phyloP scores from a whole-genome alignment of 2,113 vertebrate genomes.

The Aptenodytes forsteri region DNA sequence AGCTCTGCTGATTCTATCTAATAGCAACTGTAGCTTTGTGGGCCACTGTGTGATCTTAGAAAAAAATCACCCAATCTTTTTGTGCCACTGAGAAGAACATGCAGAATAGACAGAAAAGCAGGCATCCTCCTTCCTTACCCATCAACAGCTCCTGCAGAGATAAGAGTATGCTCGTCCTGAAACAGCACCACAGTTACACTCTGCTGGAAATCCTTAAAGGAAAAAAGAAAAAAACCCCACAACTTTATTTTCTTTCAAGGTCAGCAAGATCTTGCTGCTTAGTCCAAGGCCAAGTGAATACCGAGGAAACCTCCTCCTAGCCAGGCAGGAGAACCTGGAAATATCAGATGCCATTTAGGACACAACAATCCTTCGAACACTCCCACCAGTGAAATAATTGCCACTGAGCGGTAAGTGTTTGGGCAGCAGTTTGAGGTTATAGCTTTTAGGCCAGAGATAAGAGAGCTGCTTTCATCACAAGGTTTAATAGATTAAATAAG shows the following conservation, averaged over 20 bases:
- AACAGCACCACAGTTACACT: slow-evolving; percentile 96
- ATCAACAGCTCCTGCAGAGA: slow-evolving; percentile 96
- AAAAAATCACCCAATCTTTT: background rate
- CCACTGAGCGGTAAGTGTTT: background rate
- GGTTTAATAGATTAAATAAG: background rate
- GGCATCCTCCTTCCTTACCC: slow-evolving; percentile 79
- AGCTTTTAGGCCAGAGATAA: background rate
- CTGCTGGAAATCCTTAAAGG: slow-evolving; percentile 89
- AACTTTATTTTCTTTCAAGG: background rate
- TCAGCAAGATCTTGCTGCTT: background rate
- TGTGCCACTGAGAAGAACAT: background rate
- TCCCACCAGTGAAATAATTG: background rate
- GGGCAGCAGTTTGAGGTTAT: background rate
- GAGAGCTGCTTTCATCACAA: background rate
- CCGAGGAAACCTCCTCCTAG: background rate
- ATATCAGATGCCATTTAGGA: background rate
- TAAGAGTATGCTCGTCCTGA: slow-evolving; percentile 88
- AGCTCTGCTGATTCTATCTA: background rate
- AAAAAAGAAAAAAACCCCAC: background rate
- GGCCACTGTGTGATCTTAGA: background rate
- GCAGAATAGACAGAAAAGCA: background rate
- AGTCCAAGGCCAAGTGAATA: background rate
- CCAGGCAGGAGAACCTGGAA: background rate
- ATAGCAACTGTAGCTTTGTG: background rate
- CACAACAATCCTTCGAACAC: background rate